Base-by-base conservation (phyloP, 2,797 vertebrate genomes). In the Platyrinchus mystaceus region DNA sequence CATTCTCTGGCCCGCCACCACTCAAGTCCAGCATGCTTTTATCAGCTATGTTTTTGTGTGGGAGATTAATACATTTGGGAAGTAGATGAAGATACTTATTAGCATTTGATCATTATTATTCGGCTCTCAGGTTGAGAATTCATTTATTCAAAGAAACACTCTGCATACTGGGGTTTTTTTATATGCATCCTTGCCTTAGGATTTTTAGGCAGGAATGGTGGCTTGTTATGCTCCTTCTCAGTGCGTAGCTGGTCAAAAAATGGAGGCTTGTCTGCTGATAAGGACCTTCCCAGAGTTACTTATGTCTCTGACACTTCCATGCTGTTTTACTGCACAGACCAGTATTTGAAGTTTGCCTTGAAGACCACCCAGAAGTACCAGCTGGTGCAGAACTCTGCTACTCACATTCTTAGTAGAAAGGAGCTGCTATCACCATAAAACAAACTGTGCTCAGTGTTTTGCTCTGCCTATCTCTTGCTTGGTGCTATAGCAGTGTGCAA, bases 311-410 rank as follows among this genome's bases (percentile, higher is more conserved):
- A 94, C 94, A 94, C 93, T 78, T 96, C 69, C 69, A 87, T 43
- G 93, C 85, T 93, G 52, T 91, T 94, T 93, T 14, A 41, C 80
- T 92, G 85, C 85, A 68, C 67, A 36, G 87, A 50, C 34, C 6
- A 4, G 62, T 60, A 90, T 93, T 94, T 96, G 96, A 95, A 95
- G 87, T 90, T 84, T 78, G 86, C 77, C 81, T 83, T 82, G 89
- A 84, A 60, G 94, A 95, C 91, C 96, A 96, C 95, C 96, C 96
- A 97, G 89, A 82, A 96, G 80, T 32, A 67, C 76, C 94, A 96
- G 84, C 94, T 94, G 94, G 92, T 85, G 82, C 68, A 93, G 85
- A 90, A 77, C 90, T 93, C 84, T 47, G 84, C 90, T 94, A 71
- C 81, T 94, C 93, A 44, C 71, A 82, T 94, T 87, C 47, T 63